Conservation (phyloP, 2,888 invertebrate genomes). For the Volucella zonaria region DNA sequence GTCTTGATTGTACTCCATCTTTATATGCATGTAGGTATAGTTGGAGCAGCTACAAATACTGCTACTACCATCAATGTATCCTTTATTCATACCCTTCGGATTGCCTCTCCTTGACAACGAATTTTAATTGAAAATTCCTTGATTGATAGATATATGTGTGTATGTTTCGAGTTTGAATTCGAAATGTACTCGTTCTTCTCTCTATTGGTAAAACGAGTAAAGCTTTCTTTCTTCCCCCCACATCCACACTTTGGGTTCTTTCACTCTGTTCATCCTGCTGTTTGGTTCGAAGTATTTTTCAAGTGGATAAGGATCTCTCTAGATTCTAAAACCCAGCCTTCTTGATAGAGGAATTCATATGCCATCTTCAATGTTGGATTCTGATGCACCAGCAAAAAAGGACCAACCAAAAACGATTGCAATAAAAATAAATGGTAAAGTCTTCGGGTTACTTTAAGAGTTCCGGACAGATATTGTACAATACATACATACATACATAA, state of each 20-base stretch:
- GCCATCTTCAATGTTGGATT: neutral
- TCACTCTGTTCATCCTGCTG: neutral
- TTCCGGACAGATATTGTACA: neutral
- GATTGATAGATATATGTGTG: conserved; percentile 29
- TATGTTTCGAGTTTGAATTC: conserved; percentile 28
- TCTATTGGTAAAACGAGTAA: neutral
- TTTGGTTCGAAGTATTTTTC: conserved; percentile 22
- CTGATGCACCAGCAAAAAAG: neutral
- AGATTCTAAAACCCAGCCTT: conserved; percentile 6
- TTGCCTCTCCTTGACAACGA: neutral
- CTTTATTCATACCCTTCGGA: neutral
- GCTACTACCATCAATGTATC: no score
- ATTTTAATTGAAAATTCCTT: conserved; percentile 55
- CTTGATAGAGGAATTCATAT: neutral
- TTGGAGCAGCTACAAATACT: neutral
- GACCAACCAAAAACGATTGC: neutral
- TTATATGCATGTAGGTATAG: no score
- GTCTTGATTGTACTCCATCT: conserved; percentile 16
- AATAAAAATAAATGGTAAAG: conserved; percentile 26
- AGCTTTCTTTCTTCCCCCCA: neutral
- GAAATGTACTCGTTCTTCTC: conserved; percentile 23
- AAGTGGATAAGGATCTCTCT: conserved; percentile 35
- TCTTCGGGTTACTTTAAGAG: conserved; percentile 21
- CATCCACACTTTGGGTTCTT: neutral
- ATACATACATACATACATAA: neutral